These are phyloP conservation scores for Scortum barcoo DNA, from an alignment of 2,113 vertebrate genomes.

Conservation along the genomic window DNA sequence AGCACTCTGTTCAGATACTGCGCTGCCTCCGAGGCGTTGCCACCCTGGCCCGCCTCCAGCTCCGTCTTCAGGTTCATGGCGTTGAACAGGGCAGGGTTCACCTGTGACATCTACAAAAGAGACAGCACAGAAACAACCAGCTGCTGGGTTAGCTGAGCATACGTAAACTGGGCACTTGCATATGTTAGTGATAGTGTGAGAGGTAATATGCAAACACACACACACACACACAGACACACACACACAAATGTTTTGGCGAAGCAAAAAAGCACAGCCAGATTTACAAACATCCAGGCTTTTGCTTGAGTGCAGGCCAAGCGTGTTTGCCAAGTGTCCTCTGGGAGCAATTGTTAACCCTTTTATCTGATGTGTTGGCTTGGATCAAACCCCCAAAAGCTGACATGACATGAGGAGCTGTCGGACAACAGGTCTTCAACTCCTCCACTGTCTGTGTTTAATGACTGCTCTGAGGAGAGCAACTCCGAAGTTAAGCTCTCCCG, in stretches of 20 bases:
- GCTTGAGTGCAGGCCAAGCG: conserved; percentile 75
- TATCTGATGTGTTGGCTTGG: conserved; percentile 62
- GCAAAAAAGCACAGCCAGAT: conserved; percentile 63
- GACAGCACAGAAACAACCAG: conserved; percentile 38
- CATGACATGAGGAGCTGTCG: conserved; percentile 50
- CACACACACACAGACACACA: conserved; percentile 24
- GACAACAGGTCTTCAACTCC: conserved; percentile 43
- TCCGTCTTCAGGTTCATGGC: conserved; percentile 92
- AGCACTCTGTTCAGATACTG: conserved; percentile 92
- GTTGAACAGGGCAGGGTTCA: conserved; percentile 89
- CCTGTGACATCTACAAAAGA: conserved; percentile 89
- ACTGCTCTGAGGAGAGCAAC: conserved; percentile 43
- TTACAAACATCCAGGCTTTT: conserved; percentile 73
- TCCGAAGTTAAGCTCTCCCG: conserved; percentile 41
- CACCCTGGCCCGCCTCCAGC: conserved; percentile 84
- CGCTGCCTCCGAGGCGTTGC: conserved; percentile 82
- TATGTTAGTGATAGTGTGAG: conserved; percentile 36
- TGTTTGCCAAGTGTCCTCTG: conserved; percentile 70
- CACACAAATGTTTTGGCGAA: conserved; percentile 51
- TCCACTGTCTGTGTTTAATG: conserved; percentile 29
- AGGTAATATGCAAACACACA: conserved; percentile 23
- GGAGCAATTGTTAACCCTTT: conserved; percentile 66
- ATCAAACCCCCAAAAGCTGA: conserved; percentile 58
- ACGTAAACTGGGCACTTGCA: conserved; percentile 3
- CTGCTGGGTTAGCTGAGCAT: conserved; percentile 37